Base-by-base conservation (phyloP, 2,113 vertebrate genomes). In the Heloderma charlesbogerti region DNA sequence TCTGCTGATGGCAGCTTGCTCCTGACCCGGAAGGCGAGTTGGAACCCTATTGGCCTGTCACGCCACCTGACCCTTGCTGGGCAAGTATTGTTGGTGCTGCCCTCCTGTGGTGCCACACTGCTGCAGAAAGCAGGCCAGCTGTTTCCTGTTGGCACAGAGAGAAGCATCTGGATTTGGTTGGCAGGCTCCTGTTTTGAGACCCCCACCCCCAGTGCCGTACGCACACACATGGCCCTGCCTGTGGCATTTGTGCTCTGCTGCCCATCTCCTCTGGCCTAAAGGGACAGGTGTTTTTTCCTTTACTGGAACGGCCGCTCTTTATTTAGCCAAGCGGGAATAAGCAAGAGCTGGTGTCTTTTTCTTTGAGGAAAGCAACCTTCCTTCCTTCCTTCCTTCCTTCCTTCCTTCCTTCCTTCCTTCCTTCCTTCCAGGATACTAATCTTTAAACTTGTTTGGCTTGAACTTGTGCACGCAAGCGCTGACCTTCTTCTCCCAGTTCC, bases 361-460 rank as follows among this genome's bases (percentile, higher is more conserved):
- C 93, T 95, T 93, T 90, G 84, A 89, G 90, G 54, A 74, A 57
- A 83, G 79, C 51, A 60, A 43, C 48, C 12, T 15, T 88, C 93
- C 88, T 75, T 63, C 69, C 31, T 95, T 43, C 84, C 91, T 75
- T 63, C 69, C 31, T 95, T 43, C 84, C 91, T 75, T 63, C 69
- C 31, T 95, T 43, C 84, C 91, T 75, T 63, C 69, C 31, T 95
- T 43, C 84, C 91, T n/a, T n/a, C 48, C 12, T 15, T 88, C 93
- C 88, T 75, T 63, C 69, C 31, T 95, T 43, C 84, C 91, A 77
- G 93, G 22, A 31, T 91, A 67, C 89, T 95, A 66, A 78, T 94
- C 90, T 96, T 95, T 94, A 93, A 93, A 86, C 66, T 89, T 75
- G 81, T 71, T 96, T 96, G 95, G 93, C 95, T 94, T 79, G 89